Conservation (phyloP, 2,888 invertebrate species). For the Strigamia crassipes region DNA sequence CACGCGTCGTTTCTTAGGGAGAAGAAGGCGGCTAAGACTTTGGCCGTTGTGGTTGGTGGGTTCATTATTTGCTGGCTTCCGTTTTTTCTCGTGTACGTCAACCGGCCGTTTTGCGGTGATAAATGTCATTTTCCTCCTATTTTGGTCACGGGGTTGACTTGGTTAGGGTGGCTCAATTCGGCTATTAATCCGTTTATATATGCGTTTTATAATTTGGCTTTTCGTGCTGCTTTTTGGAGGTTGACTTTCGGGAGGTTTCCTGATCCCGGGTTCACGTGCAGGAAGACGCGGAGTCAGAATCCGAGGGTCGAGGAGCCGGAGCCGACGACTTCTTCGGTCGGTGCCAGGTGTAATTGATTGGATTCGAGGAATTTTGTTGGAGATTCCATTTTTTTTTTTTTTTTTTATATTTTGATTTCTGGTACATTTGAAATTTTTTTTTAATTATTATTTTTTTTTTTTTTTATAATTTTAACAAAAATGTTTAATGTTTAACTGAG, state of each 20-base stretch:
- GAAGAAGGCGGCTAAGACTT: constrained; percentile 84
- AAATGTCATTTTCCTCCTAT: constrained; percentile 61
- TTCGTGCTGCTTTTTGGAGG: constrained; percentile 83
- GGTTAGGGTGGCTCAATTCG: constrained; percentile 88
- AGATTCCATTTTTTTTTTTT: no score
- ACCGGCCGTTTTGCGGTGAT: constrained; percentile 74
- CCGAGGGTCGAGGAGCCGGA: no score
- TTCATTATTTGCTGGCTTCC: constrained; percentile 88
- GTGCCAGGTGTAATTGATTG: no score
- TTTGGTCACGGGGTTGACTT: constrained; percentile 76
- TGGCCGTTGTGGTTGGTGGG: constrained; percentile 86
- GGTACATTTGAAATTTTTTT: no score
- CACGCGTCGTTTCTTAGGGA: constrained; percentile 68
- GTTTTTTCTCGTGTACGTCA: constrained; percentile 80
- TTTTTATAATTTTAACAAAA: background rate
- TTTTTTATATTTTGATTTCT: no score
- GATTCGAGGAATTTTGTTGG: no score
- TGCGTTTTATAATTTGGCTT: constrained; percentile 86
- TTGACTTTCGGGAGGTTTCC: constrained; percentile 65
- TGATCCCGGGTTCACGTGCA: no score
- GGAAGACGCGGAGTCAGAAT: no score
- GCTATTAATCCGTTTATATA: constrained; percentile 90
- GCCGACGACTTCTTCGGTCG: no score
- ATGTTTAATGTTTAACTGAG: constrained; percentile 58
- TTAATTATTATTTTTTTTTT: no score